Conservation (phyloP, 1,140 invertebrate species). For the Dendroctonus ponderosae region DNA sequence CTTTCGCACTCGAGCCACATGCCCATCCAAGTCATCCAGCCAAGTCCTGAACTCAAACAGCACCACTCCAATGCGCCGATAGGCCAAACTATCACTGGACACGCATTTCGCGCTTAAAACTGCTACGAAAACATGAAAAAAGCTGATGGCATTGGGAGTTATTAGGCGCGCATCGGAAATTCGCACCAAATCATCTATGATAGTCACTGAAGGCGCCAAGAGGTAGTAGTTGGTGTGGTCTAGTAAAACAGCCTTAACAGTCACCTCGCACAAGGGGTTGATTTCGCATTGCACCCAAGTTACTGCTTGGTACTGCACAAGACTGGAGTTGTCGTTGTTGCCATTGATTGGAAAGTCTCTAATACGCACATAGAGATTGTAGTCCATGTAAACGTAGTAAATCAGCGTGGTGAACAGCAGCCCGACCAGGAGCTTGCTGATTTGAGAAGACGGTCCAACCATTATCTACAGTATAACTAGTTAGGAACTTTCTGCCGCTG, state of each 20-base stretch:
- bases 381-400: conserved; percentile 63
- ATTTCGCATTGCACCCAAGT: conserved; percentile 65
- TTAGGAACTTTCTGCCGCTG: no score
- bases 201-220: conserved; percentile 67
- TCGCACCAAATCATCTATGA: conserved; percentile 62
- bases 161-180: conserved; percentile 65
- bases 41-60: conserved; percentile 75
- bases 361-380: conserved; percentile 59
- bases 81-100: conserved; percentile 64
- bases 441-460: conserved; percentile 59
- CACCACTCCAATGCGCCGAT: conserved; percentile 66
- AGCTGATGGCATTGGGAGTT: conserved; percentile 75
- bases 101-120: conserved; percentile 66
- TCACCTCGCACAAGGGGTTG: conserved; percentile 71
- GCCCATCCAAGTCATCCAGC: conserved; percentile 76
- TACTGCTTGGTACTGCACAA: conserved; percentile 54
- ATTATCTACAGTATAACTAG: conserved; percentile 47
- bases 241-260: conserved; percentile 71
- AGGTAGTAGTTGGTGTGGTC: conserved; percentile 77
- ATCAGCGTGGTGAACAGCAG: conserved; percentile 54
- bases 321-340: conserved; percentile 32
- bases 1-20: conserved; percentile 69
- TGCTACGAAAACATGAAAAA: conserved; percentile 71
- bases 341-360: conserved; percentile 57
- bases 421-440: conserved; percentile 57